Base-by-base conservation (phyloP, 2,113 vertebrate species). In the Rhynchomys soricoides region DNA sequence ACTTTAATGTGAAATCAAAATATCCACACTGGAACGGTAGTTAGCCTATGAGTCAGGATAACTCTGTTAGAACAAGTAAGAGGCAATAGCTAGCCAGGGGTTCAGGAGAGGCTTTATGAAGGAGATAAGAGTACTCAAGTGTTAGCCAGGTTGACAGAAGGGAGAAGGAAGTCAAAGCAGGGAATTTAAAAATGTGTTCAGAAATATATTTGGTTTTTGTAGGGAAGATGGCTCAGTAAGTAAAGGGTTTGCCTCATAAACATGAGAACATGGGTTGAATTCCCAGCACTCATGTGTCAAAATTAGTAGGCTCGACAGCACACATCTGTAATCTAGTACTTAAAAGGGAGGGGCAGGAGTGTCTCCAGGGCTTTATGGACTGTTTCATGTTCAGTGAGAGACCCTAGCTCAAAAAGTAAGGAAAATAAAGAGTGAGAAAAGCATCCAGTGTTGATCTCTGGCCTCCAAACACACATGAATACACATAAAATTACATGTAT, bases 1-100 rank as follows among this genome's bases (percentile, higher is more conserved):
- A 68, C 21, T 85, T 59, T 71, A 43, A 45, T 40, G 73, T 93
- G 62, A 37, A 92, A 89, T 45, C 37, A 37, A 81, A 92, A 71
- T 3, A 78, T 22, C 15, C n/a, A 57, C 29, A 40, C 0, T 0
- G 31, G 29, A 17, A 70, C 62, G 24, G 68, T 71, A 48, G 55
- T 21, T 68, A 57, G 11, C 13, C 31, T 50, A 22, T 2, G 4
- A 37, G 8, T 3, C 17, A 26, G 2, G 29, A n/a, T 0, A 40
- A 40, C 26, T 50, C 22, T 21, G 73, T 37, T 70, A 71, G 16
- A 89, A 62, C 7, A 79, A 43, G 37, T 19, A n/a, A 81, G 57
- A 26, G 17, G 24, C 9, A 11, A 17, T 0, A 50, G 16, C 0
- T 43, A 83, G 64, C 0, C 0, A 5, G 59, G 21, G 21, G 24